Base-by-base conservation (phyloP, 2,888 invertebrate genomes). In the Polymixis flavicincta region DNA sequence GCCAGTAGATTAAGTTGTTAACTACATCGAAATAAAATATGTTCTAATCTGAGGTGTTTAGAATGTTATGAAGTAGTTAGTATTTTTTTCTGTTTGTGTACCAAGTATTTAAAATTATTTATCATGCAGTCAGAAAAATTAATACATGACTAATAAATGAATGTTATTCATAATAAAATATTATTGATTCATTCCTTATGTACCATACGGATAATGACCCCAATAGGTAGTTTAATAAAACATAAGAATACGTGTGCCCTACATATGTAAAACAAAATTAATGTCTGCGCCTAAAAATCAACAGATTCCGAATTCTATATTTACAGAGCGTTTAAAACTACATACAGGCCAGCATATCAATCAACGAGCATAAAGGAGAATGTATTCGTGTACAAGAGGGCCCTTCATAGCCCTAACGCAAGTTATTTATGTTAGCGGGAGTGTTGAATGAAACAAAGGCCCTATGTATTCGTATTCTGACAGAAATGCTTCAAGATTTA, bases 371-470 rank as follows among this genome's bases (percentile, higher is more conserved):
- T 82, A 85, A 80, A 84, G 78, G 74, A 82, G 78, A 80, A 82
- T 76, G 80, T 84, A 85, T 88, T 84, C 78, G 65, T 77, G 89
- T 90, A 92, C 90, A 93, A 92, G 90, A 90, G 88, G 82, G 86
- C 86, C 90, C 85, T 92, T 90, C 87, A 91, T 88, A 85, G 89
- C 88, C 86, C 87, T 89, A 82, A 74, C 85, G 84, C 86, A 89
- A 92, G 92, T 92, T 92, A 93, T 93, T 92, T 92, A 92, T 89
- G 85, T 89, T 84, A 87, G 82, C 87, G 88, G 85, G 83, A 88
- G 76, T 71, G 78, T 71, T 74, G 76, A 85, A 82, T 85, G 86
- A 88, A 88, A 90, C 86, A 87, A 88, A 85, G 87, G 78, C 80
- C 45, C 66, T 79, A 80, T 68, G 68, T 75, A 74, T 76, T 69